Evolutionary conservation across 1,140 invertebrate genomes (phyloP).

Genomic region (Polypedilum vanderplanki): DNA sequence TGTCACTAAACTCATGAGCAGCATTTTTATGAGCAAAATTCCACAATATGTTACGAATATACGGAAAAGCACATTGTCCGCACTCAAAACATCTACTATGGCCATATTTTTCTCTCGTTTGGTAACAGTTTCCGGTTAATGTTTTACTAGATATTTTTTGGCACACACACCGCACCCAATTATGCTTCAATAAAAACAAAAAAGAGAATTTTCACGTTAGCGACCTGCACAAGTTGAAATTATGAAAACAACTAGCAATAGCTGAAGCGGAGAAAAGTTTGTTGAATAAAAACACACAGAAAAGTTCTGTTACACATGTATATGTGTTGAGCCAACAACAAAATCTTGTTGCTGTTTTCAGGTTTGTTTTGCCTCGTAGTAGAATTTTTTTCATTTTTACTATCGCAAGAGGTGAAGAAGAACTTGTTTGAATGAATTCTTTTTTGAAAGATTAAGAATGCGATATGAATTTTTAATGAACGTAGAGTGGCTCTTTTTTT

Average conservation of each 20-base stretch:
- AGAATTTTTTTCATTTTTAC: no score
- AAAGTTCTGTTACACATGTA: background rate
- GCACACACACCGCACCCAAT: background rate
- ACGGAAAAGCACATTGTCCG: background rate
- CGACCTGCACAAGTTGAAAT: background rate
- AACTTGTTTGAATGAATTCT: no score
- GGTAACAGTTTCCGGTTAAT: background rate
- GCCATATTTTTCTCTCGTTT: background rate
- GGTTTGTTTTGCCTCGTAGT: no score
- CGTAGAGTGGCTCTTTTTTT: no score
- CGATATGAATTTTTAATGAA: no score
- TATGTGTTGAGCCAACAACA: background rate
- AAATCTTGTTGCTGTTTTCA: no score
- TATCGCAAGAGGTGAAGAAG: no score
- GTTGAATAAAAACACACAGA: background rate
- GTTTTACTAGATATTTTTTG: background rate
- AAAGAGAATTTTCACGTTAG: background rate
- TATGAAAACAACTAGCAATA: conserved; percentile 18
- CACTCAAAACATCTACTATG: background rate
- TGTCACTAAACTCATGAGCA: background rate
- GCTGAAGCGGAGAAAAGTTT: background rate
- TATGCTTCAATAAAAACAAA: background rate
- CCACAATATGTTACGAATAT: background rate
- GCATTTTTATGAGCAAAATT: background rate
- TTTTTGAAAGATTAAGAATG: no score